These are phyloP conservation scores for Alethe diademata DNA, from an alignment of 2,113 vertebrate species.

Conservation along the genomic window DNA sequence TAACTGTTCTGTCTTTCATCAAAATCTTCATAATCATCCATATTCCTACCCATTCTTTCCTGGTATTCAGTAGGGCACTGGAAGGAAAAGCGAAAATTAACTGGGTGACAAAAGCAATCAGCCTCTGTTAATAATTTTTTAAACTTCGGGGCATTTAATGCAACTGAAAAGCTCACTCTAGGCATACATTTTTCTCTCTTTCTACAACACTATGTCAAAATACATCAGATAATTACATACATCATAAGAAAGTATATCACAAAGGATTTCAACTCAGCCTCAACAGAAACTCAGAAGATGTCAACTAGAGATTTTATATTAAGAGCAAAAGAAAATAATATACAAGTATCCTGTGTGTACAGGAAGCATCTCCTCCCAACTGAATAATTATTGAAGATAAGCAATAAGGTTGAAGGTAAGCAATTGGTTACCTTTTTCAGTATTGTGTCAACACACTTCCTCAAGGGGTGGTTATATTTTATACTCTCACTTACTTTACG, in stretches of 20 bases:
- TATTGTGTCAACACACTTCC: slow-evolving; percentile 91
- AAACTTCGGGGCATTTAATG: not conserved
- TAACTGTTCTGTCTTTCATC: slow-evolving; percentile 86
- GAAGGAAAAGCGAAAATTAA: slow-evolving; percentile 10
- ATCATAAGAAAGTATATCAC: not conserved
- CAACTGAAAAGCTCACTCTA: not conserved
- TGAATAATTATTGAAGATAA: not conserved
- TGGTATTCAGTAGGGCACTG: slow-evolving; percentile 89
- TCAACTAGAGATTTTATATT: not conserved
- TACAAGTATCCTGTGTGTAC: not conserved
- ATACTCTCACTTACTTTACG: slow-evolving; percentile 81
- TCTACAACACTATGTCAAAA: not conserved
- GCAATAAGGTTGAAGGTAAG: not conserved
- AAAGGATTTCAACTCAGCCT: not conserved
- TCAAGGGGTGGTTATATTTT: slow-evolving; percentile 83
- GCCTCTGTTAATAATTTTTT: not conserved
- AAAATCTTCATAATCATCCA: slow-evolving; percentile 95
- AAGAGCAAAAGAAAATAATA: not conserved
- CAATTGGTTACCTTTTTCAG: slow-evolving; percentile 85
- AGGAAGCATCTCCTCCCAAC: not conserved
- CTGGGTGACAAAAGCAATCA: not conserved
- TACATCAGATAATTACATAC: not conserved
- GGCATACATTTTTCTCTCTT: not conserved
- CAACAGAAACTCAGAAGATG: not conserved
- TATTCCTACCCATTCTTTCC: slow-evolving; percentile 86